A percentile compares a stretch with the other conserved stretches of the same genome.
Evolutionary conservation across 2,797 vertebrate species (phyloP).

Genomic region (Phalloptychus januarius): DNA sequence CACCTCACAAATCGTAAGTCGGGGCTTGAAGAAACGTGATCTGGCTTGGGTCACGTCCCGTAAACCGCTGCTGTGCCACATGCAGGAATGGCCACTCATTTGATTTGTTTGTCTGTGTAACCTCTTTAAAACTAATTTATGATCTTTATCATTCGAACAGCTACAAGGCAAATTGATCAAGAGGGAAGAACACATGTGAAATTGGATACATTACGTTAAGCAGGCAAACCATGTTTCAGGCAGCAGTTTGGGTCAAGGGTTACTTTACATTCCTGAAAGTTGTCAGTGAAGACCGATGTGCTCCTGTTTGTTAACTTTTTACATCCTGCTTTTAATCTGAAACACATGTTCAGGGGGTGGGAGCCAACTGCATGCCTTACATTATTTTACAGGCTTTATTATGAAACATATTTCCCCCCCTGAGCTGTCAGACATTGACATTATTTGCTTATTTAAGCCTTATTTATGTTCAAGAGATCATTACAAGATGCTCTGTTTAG

Average conservation of each 20-base stretch:
- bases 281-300: slow-evolving; percentile 62
- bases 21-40: slow-evolving; percentile 60
- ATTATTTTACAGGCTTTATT: slow-evolving; percentile 29
- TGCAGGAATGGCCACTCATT: slow-evolving; percentile 9
- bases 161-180: slow-evolving; percentile 13
- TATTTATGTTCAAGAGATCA: slow-evolving; percentile 2
- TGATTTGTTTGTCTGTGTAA: slow-evolving; percentile 14
- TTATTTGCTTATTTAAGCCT: slow-evolving; percentile 3
- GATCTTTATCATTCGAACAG: slow-evolving; percentile 4
- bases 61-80: slow-evolving; percentile 25
- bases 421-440: slow-evolving; percentile 7
- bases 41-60: slow-evolving; percentile 47
- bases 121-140: slow-evolving; percentile 17
- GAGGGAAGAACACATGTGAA: background rate
- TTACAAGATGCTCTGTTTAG: background rate
- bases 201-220: slow-evolving; percentile 8
- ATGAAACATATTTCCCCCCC: slow-evolving; percentile 14
- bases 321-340: slow-evolving; percentile 64
- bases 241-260: slow-evolving; percentile 64
- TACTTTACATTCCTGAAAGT: slow-evolving; percentile 53
- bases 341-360: slow-evolving; percentile 59
- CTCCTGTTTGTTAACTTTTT: slow-evolving; percentile 59
- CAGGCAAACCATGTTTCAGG: slow-evolving; percentile 45
- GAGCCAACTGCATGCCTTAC: slow-evolving; percentile 17
- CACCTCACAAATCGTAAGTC: slow-evolving; percentile 87